Evolutionary conservation across 2,797 vertebrate genomes (phyloP).

Genomic region (Poeciliopsis paucimaculata): DNA sequence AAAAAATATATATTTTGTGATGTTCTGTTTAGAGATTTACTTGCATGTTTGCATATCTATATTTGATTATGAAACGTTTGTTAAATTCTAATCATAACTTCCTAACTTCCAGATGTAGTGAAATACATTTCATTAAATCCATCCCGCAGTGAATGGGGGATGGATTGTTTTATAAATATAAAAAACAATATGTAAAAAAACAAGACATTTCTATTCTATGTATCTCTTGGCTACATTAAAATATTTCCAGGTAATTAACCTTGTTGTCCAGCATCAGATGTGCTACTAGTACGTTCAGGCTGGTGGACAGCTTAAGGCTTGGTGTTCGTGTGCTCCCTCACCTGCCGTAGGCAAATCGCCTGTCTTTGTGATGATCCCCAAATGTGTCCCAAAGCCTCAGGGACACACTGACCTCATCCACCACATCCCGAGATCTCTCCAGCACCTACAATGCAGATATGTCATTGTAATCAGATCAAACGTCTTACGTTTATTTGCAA

Average conservation of each 20-base stretch:
- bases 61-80: constrained; percentile 22
- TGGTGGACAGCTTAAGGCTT: constrained; percentile 18
- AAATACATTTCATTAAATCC: constrained; percentile 6
- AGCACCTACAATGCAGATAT: constrained; percentile 79
- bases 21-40: not conserved
- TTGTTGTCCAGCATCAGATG: constrained; percentile 41
- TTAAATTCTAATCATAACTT: not conserved
- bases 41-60: constrained; percentile 32
- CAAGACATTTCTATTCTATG: not conserved
- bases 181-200: too few relatives aligned
- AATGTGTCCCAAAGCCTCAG: constrained; percentile 90
- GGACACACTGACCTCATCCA: constrained; percentile 89
- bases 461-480: constrained; percentile 20
- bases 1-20: not conserved
- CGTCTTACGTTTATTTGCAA: constrained; percentile 5
- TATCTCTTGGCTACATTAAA: constrained; percentile 21
- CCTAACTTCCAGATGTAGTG: not conserved
- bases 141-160: not conserved
- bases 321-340: constrained; percentile 56
- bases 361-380: constrained; percentile 90
- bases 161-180: not conserved
- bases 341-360: constrained; percentile 89
- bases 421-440: constrained; percentile 88
- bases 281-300: constrained; percentile 53
- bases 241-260: constrained; percentile 33